Evolutionary conservation across 2,888 invertebrate genomes (phyloP), one percentile per base, ranked within the genome.

Genomic region (Polyploca ridens): DNA sequence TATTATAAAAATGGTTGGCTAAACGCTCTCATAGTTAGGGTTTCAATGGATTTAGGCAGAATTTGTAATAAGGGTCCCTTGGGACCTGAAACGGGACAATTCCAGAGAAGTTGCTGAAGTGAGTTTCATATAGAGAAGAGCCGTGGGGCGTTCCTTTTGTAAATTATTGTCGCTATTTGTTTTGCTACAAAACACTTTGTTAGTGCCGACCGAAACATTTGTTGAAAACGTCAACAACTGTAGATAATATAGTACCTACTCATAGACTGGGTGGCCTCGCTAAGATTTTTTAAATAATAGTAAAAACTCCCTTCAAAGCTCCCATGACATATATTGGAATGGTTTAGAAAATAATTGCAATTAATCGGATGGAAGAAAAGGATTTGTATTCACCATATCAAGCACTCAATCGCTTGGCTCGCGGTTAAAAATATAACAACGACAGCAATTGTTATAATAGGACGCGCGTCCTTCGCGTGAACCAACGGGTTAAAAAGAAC

Each of bases 41-140:
- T 67, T 68, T 71, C 64, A 70, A 60, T 63, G 62, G 58, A 69
- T 69, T 66, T 41, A 71, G 69, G 67, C 68, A 63, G 70, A 77
- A 73, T 70, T 54, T 69, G 13, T 62, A 46, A 67, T 69, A 19
- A 54, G 54, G 54, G 19, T 10, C 54, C 10, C 19, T 3, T 19
- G 54, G 54, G 54, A 54, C 19, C 54, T 10, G 19, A 19, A 54
- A 54, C 54, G 54, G 19, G 54, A 54, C 19, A 54, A 54, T 54
- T 54, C 19, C 54, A 19, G 54, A 49, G 11, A 16, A 54, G 54
- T 54, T 54, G 16, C 54, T 54, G 54, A 54, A 54, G 54, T 54
- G 54, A 19, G 19, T 16, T 54, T 19, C 54, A 54, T 54, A 54
- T 54, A 54, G 10, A n/a, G 19, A 19, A 54, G 19, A 54, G 54